Evolutionary conservation across 2,888 invertebrate genomes (phyloP), one percentile per base, ranked within the genome.

Genomic region (Drosophila nr. perissopoda): DNA sequence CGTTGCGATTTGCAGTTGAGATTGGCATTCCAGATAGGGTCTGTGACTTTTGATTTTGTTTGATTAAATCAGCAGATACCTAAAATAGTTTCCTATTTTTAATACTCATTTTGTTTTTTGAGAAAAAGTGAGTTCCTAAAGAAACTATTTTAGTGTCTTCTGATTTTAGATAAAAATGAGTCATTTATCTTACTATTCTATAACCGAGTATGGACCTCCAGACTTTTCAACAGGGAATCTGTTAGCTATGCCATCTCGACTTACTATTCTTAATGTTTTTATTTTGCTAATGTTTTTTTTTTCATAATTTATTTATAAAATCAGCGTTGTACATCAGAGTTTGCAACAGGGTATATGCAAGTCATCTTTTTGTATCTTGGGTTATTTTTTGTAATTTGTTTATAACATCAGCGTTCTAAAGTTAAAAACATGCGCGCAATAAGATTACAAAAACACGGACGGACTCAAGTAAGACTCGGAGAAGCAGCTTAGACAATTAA

Each of bases 401-500:
- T 81, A 84, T 89, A 85, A 67, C 88, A 85, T 89, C 85, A 90
- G 91, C 91, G 60, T 90, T 85, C 89, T 89, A 89, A 87, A 89
- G 74, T 90, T 89, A 83, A 88, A 71, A 79, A 70, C 65, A 81
- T 74, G 63, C 85, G 83, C 76, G 68, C 89, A 88, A 85, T 85
- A 68, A 67, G 71, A 61, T 82, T 89, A 89, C 88, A 89, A 72
- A 58, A 61, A 61, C 64, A 67, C 51, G 56, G n/a, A 27, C n/a
- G 13, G 52, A 51, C 53, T 48, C 75, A 57, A 61, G 51, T 46
- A 34, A 48, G 64, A 33, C 51, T 33, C 27, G 51, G 67, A 27
- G 56, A 74, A 56, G 42, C 61, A 46, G 79, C 89, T 86, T 86
- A 86, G 70, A 89, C 48, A 66, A 57, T 70, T 77, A 46, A 57